Conservation (phyloP, 2,113 vertebrate species). For the Conger conger region DNA sequence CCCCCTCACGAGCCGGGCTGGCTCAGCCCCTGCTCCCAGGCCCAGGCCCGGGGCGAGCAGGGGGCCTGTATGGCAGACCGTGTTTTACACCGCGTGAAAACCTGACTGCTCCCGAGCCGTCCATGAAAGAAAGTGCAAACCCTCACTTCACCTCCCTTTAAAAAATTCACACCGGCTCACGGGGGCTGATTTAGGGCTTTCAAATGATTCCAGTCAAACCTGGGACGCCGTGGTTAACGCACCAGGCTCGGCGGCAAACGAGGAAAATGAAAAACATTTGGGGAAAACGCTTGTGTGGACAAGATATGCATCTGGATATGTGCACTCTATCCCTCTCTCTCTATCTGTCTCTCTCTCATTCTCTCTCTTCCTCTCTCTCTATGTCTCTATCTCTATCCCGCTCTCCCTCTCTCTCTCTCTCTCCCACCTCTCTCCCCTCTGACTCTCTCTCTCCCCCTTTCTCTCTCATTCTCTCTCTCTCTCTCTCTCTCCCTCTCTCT, state of each 20-base stretch:
- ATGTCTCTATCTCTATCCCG: background rate
- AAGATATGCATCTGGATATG: background rate
- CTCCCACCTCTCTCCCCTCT: background rate
- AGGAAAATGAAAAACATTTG: slow-evolving; percentile 13
- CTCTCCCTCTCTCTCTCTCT: background rate
- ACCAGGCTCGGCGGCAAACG: slow-evolving; percentile 2
- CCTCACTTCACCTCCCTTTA: slow-evolving; percentile 34
- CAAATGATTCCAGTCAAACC: slow-evolving; percentile 23
- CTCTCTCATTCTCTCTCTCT: background rate
- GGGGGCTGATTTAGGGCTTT: slow-evolving; percentile 25
- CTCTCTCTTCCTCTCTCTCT: background rate
- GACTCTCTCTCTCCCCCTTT: background rate
- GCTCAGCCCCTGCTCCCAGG: background rate
- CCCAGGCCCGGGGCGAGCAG: background rate
- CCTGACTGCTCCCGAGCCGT: slow-evolving; percentile 43
- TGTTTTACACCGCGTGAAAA: slow-evolving; percentile 43
- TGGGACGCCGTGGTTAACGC: slow-evolving; percentile 20
- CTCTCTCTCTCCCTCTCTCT: background rate
- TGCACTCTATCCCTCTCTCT: background rate
- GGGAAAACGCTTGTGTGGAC: background rate
- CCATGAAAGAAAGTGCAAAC: slow-evolving; percentile 45
- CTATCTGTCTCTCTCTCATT: background rate
- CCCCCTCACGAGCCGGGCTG: slow-evolving; percentile 19
- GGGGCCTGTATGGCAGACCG: slow-evolving; percentile 44
- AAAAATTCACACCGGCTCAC: slow-evolving; percentile 43